Conservation (phyloP, 2,113 vertebrate genomes). For the Prolemur simus region DNA sequence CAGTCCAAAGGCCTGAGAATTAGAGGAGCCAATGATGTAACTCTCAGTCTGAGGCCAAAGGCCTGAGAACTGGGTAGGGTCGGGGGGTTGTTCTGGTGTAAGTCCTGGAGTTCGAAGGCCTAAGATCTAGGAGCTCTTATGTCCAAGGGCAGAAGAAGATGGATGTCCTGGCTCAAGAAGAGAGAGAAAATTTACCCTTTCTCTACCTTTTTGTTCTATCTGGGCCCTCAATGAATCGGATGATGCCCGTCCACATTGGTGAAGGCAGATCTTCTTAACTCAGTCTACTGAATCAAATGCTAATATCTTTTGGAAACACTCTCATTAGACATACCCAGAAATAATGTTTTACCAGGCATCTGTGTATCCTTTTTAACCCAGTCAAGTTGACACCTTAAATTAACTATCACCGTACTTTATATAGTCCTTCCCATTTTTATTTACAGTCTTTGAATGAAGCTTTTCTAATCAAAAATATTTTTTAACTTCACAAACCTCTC, state of each 20-base stretch:
- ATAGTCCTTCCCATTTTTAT: neutral
- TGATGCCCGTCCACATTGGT: neutral
- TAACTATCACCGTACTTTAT: neutral
- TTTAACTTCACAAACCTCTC: neutral
- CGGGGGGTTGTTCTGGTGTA: neutral
- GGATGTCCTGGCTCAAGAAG: neutral
- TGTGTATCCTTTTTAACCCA: neutral
- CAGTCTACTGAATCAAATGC: neutral
- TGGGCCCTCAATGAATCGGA: neutral
- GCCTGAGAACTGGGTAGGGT: neutral
- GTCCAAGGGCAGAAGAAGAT: neutral
- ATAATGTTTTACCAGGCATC: neutral
- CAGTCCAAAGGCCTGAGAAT: neutral
- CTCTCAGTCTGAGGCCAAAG: neutral
- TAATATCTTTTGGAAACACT: neutral
- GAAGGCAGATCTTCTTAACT: neutral
- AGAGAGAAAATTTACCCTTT: neutral
- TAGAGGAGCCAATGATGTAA: neutral
- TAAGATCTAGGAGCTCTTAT: neutral
- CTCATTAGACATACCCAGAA: neutral
- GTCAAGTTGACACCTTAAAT: neutral
- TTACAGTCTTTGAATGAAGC: conserved; percentile 27
- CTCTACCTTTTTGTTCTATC: neutral
- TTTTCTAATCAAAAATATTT: conserved; percentile 28
- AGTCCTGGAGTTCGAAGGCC: neutral